phyloP scores from a whole-genome alignment of 2,113 vertebrate species.

The Anthoscopus minutus region DNA sequence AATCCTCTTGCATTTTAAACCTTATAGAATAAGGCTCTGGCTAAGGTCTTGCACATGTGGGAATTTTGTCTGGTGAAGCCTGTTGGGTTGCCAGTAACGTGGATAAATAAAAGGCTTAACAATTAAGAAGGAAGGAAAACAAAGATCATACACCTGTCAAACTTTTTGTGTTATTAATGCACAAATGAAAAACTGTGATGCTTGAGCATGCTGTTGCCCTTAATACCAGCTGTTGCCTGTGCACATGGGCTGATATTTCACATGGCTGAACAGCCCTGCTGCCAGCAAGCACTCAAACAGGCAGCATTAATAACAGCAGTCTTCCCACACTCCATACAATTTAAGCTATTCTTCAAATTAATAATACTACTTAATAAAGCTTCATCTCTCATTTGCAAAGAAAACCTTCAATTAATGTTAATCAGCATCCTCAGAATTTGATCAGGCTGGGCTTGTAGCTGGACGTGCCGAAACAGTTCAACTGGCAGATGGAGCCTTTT shows the following conservation, averaged over 20 bases:
- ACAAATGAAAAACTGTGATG: not conserved
- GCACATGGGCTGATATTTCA: not conserved
- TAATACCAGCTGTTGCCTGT: constrained; percentile 2
- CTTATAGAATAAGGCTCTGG: constrained; percentile 16
- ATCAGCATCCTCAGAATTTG: constrained; percentile 30
- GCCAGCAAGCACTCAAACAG: constrained; percentile 12
- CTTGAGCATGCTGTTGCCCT: not conserved
- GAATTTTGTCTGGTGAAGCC: constrained; percentile 35
- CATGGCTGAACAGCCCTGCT: not conserved
- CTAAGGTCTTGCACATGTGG: constrained; percentile 28
- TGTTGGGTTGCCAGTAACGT: not conserved
- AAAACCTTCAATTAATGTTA: constrained; percentile 58
- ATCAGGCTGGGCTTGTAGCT: constrained; percentile 35
- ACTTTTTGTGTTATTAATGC: constrained; percentile 6
- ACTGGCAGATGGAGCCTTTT: constrained; percentile 52
- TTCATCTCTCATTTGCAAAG: constrained; percentile 35
- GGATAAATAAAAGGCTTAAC: constrained; percentile 22
- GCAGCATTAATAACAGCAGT: not conserved
- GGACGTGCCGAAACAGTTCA: constrained; percentile 53
- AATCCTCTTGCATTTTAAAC: constrained; percentile 41
- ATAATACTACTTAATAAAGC: constrained; percentile 55
- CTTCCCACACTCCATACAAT: constrained; percentile 5
- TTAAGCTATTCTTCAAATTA: constrained; percentile 45
- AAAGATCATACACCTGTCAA: constrained; percentile 7
- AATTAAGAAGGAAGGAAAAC: constrained; percentile 20